Base-by-base conservation (phyloP, 2,888 invertebrate genomes). In the Lymantria monacha region DNA sequence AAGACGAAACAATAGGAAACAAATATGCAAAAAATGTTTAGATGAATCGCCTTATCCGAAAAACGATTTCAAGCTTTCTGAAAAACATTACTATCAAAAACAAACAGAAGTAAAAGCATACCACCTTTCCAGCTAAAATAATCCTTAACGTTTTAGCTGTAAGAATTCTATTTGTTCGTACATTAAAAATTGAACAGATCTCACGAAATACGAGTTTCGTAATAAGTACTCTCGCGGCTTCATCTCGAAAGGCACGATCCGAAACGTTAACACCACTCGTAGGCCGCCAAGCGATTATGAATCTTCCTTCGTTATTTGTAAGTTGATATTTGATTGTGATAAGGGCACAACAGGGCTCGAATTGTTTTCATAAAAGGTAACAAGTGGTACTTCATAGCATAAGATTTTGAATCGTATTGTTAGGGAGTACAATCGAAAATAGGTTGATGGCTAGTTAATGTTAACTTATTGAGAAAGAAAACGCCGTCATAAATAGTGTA, bases 31-130 rank as follows among this genome's bases (percentile, higher is more conserved):
- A 73, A 75, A 74, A 66, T 63, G 59, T 70, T 71, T 61, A 62
- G 66, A 69, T 69, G 71, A 72, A 78, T 74, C 70, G 64, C 68
- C 72, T 72, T 73, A 74, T 66, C 71, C 74, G 65, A 76, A 78
- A 79, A 76, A 73, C 74, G 72, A 74, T 80, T 75, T 71, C 70
- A 69, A 62, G 53, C 57, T 60, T 57, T 22, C 66, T 68, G 66
- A 70, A 70, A 61, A 65, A 61, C 53, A 54, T 46, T 37, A 38
- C 45, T 41, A 13, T 15, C 22, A 14, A 49, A 22, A 11, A 51
- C 33, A 50, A 66, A 69, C 59, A 42, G 60, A 40, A 42, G 50
- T 74, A 74, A 53, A 48, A 51, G 59, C 61, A 30, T 33, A n/a
- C n/a, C 30, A 47, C 8, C 14, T 50, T 51, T 40, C 14, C 59